phyloP scores from a whole-genome alignment of 2,113 vertebrate species.

The Cyanoramphus novaezelandiae region DNA sequence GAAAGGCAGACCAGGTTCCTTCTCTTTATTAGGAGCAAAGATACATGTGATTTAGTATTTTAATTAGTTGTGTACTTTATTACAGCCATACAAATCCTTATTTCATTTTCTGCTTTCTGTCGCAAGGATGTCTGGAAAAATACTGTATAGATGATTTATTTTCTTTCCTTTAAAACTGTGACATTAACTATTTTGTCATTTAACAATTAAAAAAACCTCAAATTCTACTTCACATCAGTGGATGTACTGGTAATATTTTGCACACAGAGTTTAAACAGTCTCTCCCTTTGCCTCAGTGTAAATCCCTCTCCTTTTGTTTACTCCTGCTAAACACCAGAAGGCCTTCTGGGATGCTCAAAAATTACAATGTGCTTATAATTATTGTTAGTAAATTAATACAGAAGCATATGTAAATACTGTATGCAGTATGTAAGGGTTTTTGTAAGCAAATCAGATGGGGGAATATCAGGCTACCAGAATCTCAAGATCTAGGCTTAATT shows the following conservation, averaged over 20 bases:
- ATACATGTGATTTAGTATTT: background rate
- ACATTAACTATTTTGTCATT: background rate
- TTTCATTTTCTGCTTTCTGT: background rate
- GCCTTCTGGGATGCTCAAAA: constrained; percentile 12
- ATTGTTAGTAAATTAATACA: constrained; percentile 29
- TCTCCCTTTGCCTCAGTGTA: background rate
- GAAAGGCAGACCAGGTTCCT: background rate
- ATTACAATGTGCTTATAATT: constrained; percentile 7
- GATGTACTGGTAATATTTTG: background rate
- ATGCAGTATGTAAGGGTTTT: background rate
- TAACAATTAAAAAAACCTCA: background rate
- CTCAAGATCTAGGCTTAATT: background rate
- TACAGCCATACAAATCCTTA: background rate
- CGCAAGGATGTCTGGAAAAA: background rate
- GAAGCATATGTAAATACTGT: constrained; percentile 8
- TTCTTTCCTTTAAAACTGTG: background rate
- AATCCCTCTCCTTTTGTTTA: constrained; percentile 32
- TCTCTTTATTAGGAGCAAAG: background rate
- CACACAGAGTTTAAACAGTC: background rate
- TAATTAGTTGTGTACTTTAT: background rate
- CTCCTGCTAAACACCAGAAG: background rate
- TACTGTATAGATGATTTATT: background rate
- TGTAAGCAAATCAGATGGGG: background rate
- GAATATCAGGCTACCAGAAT: background rate
- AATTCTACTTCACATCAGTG: background rate